phyloP scores from a whole-genome alignment of 2,797 vertebrate species.

The Ataeniobius toweri region DNA sequence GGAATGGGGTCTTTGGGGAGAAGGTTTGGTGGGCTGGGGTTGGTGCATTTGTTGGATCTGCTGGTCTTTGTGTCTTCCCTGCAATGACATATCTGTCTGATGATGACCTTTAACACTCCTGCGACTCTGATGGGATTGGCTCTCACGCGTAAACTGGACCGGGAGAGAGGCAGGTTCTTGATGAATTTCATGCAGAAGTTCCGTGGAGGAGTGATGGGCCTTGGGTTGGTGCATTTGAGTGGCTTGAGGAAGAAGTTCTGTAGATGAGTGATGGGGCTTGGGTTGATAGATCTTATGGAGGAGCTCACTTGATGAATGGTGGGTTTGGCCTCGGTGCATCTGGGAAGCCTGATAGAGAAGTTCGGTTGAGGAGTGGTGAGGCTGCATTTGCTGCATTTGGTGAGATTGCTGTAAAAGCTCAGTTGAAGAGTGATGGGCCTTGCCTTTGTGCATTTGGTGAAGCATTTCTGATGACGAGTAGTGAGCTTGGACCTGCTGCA shows the following conservation, averaged over 20 bases:
- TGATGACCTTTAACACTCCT: constrained; percentile 75
- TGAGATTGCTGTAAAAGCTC: constrained; percentile 71
- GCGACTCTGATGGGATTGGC: constrained; percentile 73
- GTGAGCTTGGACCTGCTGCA: constrained; percentile 59
- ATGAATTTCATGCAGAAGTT: constrained; percentile 68
- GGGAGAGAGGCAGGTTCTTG: constrained; percentile 68
- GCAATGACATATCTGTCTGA: constrained; percentile 60
- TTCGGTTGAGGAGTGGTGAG: constrained; percentile 72
- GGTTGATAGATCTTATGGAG: constrained; percentile 69
- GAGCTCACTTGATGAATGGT: constrained; percentile 69
- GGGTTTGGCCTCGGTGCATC: constrained; percentile 62
- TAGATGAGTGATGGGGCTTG: constrained; percentile 65
- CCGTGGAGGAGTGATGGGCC: constrained; percentile 71
- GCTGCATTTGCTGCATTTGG: constrained; percentile 60
- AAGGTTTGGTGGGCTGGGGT: constrained; percentile 70
- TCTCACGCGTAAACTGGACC: constrained; percentile 64
- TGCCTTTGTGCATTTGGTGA: constrained; percentile 68
- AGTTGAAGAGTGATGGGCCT: constrained; percentile 63
- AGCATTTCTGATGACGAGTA: constrained; percentile 66
- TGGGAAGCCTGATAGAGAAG: constrained; percentile 68
- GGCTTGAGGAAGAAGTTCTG: constrained; percentile 70
- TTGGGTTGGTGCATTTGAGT: constrained; percentile 70
- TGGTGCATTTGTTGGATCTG: constrained; percentile 69
- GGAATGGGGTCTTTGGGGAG: constrained; percentile 76
- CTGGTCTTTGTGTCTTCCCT: constrained; percentile 66